phyloP scores from a whole-genome alignment of 2,888 invertebrate species.

The Hartigia nigra region DNA sequence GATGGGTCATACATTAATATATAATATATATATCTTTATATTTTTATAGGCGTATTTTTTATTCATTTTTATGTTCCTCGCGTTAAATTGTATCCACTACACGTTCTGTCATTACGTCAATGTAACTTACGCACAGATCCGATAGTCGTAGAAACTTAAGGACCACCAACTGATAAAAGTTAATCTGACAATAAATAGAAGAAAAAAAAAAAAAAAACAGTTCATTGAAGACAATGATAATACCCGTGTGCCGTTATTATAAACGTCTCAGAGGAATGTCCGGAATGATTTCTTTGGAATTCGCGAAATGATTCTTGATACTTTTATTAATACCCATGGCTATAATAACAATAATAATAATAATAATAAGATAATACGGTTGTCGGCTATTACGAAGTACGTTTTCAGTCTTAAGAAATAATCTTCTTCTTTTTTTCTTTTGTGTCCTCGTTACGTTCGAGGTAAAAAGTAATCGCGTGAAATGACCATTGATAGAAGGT shows the following conservation, averaged over 20 bases:
- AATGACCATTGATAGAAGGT: not conserved
- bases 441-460: constrained; percentile 4
- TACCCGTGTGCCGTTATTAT: not conserved
- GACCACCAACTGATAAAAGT: not conserved
- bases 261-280: constrained; percentile 2
- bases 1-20: constrained; percentile 11
- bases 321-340: not conserved
- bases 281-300: not conserved
- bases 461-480: constrained; percentile 13
- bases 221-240: not conserved
- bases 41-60: constrained; percentile 29
- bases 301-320: not conserved
- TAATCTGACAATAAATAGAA: not conserved
- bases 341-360: not conserved
- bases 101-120: not conserved
- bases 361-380: not conserved
- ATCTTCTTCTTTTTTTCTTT: constrained; percentile 21
- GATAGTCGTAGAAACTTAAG: not conserved
- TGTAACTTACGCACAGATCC: not conserved
- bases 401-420: constrained; percentile 53
- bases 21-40: constrained; percentile 27
- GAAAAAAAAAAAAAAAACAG: not conserved
- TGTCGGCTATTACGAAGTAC: constrained; percentile 22
- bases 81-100: not conserved
- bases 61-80: not conserved